Evolutionary conservation across 2,888 invertebrate genomes (phyloP).

Genomic region (Drosophila prolongata): DNA sequence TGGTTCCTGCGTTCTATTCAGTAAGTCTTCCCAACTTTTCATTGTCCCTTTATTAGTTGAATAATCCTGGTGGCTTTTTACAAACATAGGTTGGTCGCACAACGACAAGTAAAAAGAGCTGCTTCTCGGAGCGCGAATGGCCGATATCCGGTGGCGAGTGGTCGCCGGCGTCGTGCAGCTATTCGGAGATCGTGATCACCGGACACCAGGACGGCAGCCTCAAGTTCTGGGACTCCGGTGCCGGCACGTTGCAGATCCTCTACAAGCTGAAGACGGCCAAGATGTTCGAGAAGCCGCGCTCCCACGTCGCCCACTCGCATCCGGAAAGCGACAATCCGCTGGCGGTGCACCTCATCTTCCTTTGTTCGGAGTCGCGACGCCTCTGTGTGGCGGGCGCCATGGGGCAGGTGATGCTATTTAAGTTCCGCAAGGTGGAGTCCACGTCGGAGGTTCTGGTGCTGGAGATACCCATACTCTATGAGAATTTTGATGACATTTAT

Average conservation of each 20-base stretch:
- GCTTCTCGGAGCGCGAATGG: slow-evolving; percentile 97
- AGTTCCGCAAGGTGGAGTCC: slow-evolving; percentile 96
- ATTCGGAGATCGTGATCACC: slow-evolving; percentile 99
- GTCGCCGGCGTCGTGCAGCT: slow-evolving; percentile 97
- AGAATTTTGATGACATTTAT: slow-evolving; percentile 90
- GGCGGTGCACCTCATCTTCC: slow-evolving; percentile 94
- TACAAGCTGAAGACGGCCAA: slow-evolving; percentile 99
- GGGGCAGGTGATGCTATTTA: slow-evolving; percentile 97
- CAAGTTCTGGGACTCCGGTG: slow-evolving; percentile 99
- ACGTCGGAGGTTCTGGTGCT: slow-evolving; percentile 91
- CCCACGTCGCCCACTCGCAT: slow-evolving; percentile 85
- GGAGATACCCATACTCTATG: slow-evolving; percentile 95
- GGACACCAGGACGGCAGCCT: slow-evolving; percentile 99
- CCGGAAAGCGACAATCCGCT: slow-evolving; percentile 92
- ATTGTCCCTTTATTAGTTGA: neutral
- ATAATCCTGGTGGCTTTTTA: neutral
- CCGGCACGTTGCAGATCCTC: slow-evolving; percentile 96
- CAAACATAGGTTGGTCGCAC: slow-evolving; percentile 88
- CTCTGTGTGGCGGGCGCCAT: slow-evolving; percentile 96
- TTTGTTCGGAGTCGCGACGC: slow-evolving; percentile 96
- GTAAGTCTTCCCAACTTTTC: slow-evolving; percentile 82
- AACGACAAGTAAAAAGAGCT: slow-evolving; percentile 89
- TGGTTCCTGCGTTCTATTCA: slow-evolving; percentile 99
- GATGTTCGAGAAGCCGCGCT: slow-evolving; percentile 86
- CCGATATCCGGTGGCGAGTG: slow-evolving; percentile 98